Base-by-base conservation (phyloP, 2,797 vertebrate genomes). In the Fratercula arctica region DNA sequence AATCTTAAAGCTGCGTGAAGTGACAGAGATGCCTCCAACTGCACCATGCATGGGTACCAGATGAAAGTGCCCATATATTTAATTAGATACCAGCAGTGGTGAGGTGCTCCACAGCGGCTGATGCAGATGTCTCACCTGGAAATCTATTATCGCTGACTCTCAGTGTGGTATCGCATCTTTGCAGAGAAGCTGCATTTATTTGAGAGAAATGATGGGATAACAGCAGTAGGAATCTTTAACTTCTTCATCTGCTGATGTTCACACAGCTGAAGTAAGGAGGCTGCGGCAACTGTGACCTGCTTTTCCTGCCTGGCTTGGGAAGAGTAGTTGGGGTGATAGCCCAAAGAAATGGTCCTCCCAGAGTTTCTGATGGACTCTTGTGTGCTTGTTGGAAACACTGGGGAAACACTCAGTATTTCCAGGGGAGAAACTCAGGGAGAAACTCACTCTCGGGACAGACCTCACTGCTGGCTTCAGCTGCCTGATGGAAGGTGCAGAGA, bases 21-120 rank as follows among this genome's bases (percentile, higher is more conserved):
- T 41, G 84, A 85, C 82, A 86, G 90, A 85, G 46, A 64, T 53
- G 82, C 46, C 77, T 91, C 86, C 63, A 70, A 35, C 37, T 0
- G 0, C 1, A 4, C 19, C 8, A 10, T 0, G 1, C 37, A 0
- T 1, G 4, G 45, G 26, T 33, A 29, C 53, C 54, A 87, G 87
- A 70, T 91, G 48, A 29, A 91, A 94, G 75, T 23, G 16, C 73
- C 56, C 31, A 23, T 59, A 28, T 53, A 37, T 26, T 41, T 87
- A 89, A 80, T 86, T 60, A 80, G 82, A 64, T 69, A 70, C 26
- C 87, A 77, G 67, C 8, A 21, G 68, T 13, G 48, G n/a, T 3
- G 21, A 79, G 61, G 60, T 48, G 61, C 26, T 77, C 66, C 57
- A 60, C 3, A 14, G 54, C 2, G 5, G 81, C 56, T 81, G 66